These are phyloP conservation scores for Eudorcas thomsonii DNA, from an alignment of 2,113 vertebrate genomes.

Conservation along the genomic window DNA sequence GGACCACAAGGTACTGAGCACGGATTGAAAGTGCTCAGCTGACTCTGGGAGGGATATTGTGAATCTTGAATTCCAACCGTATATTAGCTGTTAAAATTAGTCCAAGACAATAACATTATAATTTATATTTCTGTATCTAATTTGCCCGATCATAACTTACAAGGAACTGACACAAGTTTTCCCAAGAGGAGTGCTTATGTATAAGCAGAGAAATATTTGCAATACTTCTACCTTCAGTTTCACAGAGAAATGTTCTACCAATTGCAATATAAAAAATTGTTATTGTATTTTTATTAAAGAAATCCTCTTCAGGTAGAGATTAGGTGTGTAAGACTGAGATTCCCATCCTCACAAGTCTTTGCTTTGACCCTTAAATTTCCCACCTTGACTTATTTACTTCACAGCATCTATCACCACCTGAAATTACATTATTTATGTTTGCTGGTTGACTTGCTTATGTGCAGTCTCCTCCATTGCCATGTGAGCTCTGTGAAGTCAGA, in stretches of 20 bases:
- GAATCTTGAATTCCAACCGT: not conserved
- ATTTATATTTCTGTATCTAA: not conserved
- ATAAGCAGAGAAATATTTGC: not conserved
- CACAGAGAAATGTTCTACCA: not conserved
- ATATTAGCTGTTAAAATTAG: slow-evolving; percentile 14
- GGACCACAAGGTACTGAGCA: not conserved
- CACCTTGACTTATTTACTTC: not conserved
- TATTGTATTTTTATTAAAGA: not conserved
- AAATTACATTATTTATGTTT: not conserved
- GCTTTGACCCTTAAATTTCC: not conserved
- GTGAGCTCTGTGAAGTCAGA: not conserved
- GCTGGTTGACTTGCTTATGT: not conserved
- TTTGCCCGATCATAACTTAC: not conserved
- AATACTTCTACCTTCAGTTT: not conserved
- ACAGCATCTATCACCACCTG: not conserved
- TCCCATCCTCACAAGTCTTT: not conserved
- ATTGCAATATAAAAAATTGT: not conserved
- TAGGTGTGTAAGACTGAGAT: not conserved
- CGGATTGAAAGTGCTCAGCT: not conserved
- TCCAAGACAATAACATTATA: not conserved
- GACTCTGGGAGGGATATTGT: not conserved
- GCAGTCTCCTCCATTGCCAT: not conserved
- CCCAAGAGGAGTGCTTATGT: not conserved
- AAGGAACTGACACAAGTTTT: not conserved
- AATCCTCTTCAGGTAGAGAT: not conserved